These are phyloP conservation scores for Tympanoctomys barrerae DNA, from an alignment of 2,797 vertebrate species.

Conservation along the genomic window DNA sequence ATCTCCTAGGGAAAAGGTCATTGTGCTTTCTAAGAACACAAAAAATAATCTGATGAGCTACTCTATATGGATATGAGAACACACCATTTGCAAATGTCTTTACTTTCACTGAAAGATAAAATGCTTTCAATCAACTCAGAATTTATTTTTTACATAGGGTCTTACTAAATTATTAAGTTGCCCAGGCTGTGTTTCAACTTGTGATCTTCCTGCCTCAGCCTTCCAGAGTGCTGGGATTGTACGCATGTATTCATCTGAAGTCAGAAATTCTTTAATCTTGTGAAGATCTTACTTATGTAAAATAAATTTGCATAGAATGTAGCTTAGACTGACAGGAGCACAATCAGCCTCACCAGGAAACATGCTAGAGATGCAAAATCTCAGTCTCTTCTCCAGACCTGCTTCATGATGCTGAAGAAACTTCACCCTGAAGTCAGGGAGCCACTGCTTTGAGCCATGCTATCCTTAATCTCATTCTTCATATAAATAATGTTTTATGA, in stretches of 20 bases:
- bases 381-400: too few relatives aligned
- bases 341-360: background rate
- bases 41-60: background rate
- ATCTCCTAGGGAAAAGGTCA: constrained; percentile 9
- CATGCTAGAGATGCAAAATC: background rate
- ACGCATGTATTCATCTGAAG: background rate
- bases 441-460: background rate
- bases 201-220: background rate
- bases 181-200: background rate
- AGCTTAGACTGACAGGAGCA: background rate
- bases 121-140: background rate
- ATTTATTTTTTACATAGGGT: too few relatives aligned
- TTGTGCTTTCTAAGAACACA: background rate
- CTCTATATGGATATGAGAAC: background rate
- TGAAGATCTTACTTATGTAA: background rate
- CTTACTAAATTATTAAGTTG: background rate
- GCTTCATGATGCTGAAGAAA: background rate
- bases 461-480: background rate
- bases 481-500: background rate
- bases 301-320: background rate
- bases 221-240: background rate
- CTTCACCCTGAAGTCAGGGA: background rate
- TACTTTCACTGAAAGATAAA: background rate
- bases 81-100: background rate
- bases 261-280: background rate